Conservation (phyloP, 2,888 invertebrate species). For the Synergus umbraculus region DNA sequence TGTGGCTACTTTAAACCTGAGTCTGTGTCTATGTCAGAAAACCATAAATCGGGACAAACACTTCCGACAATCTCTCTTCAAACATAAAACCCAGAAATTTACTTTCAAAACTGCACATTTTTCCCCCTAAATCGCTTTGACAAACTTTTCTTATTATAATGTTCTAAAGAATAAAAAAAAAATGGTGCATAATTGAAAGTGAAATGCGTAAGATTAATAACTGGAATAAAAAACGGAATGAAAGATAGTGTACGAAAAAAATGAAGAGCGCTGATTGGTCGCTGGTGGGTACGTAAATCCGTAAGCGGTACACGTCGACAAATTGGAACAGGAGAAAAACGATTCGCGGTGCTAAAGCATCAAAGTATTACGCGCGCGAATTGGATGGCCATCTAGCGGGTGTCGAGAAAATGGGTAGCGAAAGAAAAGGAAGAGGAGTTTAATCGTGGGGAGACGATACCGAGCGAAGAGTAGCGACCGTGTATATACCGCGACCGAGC, state of each 20-base stretch:
- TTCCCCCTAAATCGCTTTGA: not conserved
- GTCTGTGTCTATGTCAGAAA: not conserved
- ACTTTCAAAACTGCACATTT: not conserved
- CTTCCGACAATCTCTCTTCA: not conserved
- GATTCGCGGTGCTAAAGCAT: conserved; percentile 33
- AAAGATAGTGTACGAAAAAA: conserved; percentile 41
- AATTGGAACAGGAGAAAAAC: conserved; percentile 44
- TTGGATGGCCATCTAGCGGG: conserved; percentile 51
- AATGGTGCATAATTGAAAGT: not conserved
- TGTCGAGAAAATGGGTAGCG: conserved; percentile 47
- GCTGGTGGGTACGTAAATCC: conserved; percentile 4
- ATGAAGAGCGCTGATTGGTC: conserved; percentile 38
- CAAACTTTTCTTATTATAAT: not conserved
- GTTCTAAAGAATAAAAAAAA: no score
- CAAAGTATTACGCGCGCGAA: conserved; percentile 48
- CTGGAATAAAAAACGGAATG: not conserved
- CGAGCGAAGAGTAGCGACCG: conserved; percentile 47
- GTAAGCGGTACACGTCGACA: conserved; percentile 38
- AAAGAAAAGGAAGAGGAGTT: conserved; percentile 51
- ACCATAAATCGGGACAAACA: not conserved
- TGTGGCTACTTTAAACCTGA: conserved; percentile 24
- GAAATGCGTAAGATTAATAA: not conserved
- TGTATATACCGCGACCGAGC: conserved; percentile 55
- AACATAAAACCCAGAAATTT: not conserved
- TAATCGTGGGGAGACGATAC: not conserved